Base-by-base conservation (phyloP, 2,797 vertebrate genomes). In the Sparidentex hasta region DNA sequence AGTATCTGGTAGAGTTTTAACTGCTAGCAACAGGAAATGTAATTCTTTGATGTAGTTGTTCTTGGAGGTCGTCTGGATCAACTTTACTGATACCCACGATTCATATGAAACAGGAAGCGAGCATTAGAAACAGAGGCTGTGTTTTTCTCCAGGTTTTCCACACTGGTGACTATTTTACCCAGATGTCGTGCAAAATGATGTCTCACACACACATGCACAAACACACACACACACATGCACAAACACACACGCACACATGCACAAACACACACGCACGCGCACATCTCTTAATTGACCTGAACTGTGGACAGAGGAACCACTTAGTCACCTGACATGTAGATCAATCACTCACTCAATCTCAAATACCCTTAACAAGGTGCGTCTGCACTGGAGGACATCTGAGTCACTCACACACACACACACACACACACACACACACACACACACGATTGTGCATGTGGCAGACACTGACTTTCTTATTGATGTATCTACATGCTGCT, bases 251-350 rank as follows among this genome's bases (percentile, higher is more conserved):
- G 62, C 7, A 43, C 47, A 16, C 47, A 5, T 18, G 5, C 48
- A 18, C 48, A 1, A 47, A 65, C 54, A 61, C 73, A 62, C 46
- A 55, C 29, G 63, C 62, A 48, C 50, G 52, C 63, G 56, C 48
- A 61, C 4, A 58, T 5, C 33, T 82, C 57, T 74, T 81, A 92
- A 91, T 91, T 93, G 92, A 93, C 88, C 88, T 88, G 83, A 64
- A 41, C 76, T 80, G 83, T 80, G 86, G 83, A 88, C 85, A 81
- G 76, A 61, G 52, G 65, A 62, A 76, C 85, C 90, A 93, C 83
- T 94, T 93, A 90, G 90, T 81, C 73, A 90, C 74, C 87, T 94
- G 93, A 93, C 93, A 93, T 89, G 94, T 90, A 93, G 90, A 94
- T 94, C 91, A 94, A 94, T 95, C 93, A 95, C 78, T 76, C 78